Conservation (phyloP, 2,113 vertebrate genomes). For the Chionis minor region DNA sequence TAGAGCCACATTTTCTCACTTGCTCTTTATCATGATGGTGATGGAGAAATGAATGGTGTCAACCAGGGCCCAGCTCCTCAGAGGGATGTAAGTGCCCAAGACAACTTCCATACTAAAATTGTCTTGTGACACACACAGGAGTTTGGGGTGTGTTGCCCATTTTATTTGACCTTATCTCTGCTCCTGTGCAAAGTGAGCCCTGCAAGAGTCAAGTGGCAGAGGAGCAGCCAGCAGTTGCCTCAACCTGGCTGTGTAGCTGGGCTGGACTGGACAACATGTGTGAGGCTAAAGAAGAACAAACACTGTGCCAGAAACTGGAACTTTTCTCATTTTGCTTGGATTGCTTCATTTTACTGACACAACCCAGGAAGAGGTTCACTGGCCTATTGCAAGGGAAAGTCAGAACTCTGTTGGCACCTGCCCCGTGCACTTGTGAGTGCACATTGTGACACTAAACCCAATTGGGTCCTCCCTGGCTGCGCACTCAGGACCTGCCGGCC, state of each 20-base stretch:
- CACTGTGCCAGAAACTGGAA: not conserved
- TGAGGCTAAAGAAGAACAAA: not conserved
- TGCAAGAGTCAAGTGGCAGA: not conserved
- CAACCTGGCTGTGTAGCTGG: not conserved
- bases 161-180: not conserved
- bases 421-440: fast-evolving
- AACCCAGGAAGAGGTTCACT: not conserved
- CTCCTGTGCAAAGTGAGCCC: not conserved
- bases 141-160: not conserved
- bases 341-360: not conserved
- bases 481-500: not conserved
- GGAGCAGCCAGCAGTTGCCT: not conserved
- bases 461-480: not conserved
- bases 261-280: not conserved
- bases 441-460: fast-evolving
- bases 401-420: not conserved
- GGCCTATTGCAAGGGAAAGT: fast-evolving
- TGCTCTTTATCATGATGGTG: not conserved
- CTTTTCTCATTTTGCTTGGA: not conserved
- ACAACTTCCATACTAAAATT: not conserved
- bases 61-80: not conserved
- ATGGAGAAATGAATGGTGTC: not conserved
- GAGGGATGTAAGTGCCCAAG: not conserved
- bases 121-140: fast-evolving
- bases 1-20: not conserved